Evolutionary conservation across 2,888 invertebrate genomes (phyloP), one percentile per base, ranked within the genome.

Genomic region (Lasioglossum leucozonium): DNA sequence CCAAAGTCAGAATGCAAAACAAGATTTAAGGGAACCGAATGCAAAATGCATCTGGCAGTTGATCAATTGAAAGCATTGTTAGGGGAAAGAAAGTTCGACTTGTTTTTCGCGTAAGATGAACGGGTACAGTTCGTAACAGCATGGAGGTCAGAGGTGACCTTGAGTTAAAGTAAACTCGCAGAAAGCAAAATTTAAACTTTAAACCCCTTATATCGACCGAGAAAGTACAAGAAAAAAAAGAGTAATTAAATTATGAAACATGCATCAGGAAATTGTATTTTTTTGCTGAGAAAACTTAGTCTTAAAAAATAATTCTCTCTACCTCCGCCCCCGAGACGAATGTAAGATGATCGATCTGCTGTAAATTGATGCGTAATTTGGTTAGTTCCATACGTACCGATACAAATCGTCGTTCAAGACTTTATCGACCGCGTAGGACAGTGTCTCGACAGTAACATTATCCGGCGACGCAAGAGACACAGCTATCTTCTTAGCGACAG

Each of bases 401-500:
- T 92, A 92, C 0, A 55, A 65, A 0, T 91, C 82, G 74, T 94
- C 85, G 2, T 86, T 69, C 6, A 93, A 40, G 4, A 94, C 77
- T 5, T 73, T 75, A 2, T 86, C 85, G 0, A 94, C 18, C 8
- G 92, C 92, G 6, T 79, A 67, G 6, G 89, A 87, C 16, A 94
- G 78, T 5, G 79, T 82, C 34, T 92, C 86, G 5, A 87, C 90
- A 0, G 91, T 92, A 1, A 94, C 30, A 1, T 92, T 77, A 0
- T 78, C 0, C 42, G 90, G 6, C 8, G 85, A 81, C 0, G 77
- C 72, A 8, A 93, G 26, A 3, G 79, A 72, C 22, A 93, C 65
- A 0, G 87, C 91, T 0, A 93, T 62, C 0, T 92, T 89, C 69
- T 83, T 91, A 0, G 79, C 30, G 4, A 58, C 90, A 4, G 81